phyloP scores from a whole-genome alignment of 2,113 vertebrate species.

The Ailurus styani region DNA sequence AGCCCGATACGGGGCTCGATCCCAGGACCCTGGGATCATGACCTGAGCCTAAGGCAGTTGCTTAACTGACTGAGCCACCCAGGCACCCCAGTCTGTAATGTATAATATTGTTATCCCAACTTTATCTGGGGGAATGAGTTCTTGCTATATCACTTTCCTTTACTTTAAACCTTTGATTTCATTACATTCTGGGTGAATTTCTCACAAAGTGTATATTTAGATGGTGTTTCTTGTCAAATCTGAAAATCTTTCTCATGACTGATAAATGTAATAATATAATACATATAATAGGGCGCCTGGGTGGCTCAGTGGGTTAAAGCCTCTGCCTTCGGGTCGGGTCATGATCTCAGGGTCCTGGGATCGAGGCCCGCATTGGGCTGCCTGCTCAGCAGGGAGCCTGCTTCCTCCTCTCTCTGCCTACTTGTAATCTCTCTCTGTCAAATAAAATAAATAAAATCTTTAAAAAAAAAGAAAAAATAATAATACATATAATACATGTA shows the following conservation, averaged over 20 bases:
- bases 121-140: neutral
- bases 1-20: neutral
- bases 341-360: no score
- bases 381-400: no score
- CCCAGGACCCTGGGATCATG: neutral
- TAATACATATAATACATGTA: neutral
- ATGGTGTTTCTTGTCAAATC: neutral
- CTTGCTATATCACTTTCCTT: neutral
- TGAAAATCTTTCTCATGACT: neutral
- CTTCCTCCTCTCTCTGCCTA: no score
- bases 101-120: neutral
- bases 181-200: neutral
- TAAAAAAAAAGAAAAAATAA: no score
- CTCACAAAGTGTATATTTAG: neutral
- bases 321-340: no score
- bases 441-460: no score
- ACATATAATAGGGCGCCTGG: no score
- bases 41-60: neutral
- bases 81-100: neutral
- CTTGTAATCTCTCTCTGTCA: no score
- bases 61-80: neutral
- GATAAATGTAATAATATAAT: neutral
- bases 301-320: no score
- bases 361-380: no score
- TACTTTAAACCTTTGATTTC: neutral